Base-by-base conservation (phyloP, 2,888 invertebrate genomes). In the Hoplodrina ambigua region DNA sequence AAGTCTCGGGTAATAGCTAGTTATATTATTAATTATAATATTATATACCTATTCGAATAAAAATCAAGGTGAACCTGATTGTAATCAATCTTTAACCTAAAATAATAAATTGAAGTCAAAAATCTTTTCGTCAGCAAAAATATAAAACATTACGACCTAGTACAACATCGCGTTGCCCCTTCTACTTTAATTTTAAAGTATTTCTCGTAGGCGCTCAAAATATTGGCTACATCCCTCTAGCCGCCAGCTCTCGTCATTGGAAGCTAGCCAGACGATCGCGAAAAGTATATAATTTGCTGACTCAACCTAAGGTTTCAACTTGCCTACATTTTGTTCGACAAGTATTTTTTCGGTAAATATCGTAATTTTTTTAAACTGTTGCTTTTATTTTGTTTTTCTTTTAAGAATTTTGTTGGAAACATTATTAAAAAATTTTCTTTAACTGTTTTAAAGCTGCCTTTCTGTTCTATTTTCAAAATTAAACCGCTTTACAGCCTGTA, bases 231-330 rank as follows among this genome's bases (percentile, higher is more conserved):
- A 70, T 62, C 64, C 55, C 79, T 58, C 72, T 64, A 76, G 64
- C 78, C 70, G 53, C 72, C 67, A 69, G 70, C 75, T 78, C 79
- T 69, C 63, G 69, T 82, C 74, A 81, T 85, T 87, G 87, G 87
- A 83, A 67, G 66, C 67, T 33, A 54, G 87, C 87, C 87, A 87
- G 82, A 78, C 63, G 61, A 60, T 69, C 66, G 78, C 70, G 76
- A 81, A 81, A 74, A 81, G 70, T 82, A 76, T 85, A 74, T 74
- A 85, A 82, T 84, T 76, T 77, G 82, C 85, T 81, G 84, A 86
- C 72, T 73, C 81, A 64, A 77, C 50, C 41, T 69, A 63, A 63
- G 65, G 54, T 63, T 83, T 80, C 78, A 69, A 62, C 66, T 71
- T 75, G 68, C 75, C 67, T 77, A 78, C 73, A 72, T 78, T 80